Base-by-base conservation (phyloP, 1,140 invertebrate species). In the Chironomus striatipennis region DNA sequence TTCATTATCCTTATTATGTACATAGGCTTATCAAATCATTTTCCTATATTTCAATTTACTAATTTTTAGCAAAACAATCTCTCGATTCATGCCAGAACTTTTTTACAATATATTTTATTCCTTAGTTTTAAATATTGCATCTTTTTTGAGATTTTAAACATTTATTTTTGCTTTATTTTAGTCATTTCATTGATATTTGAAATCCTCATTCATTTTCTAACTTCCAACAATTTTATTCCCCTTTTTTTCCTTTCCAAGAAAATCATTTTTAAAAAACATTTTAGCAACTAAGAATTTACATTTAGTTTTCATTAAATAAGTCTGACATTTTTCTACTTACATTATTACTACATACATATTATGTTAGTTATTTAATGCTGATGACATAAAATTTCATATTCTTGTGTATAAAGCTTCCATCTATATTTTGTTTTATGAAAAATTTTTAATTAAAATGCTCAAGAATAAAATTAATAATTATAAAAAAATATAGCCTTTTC, bases 401-500 rank as follows among this genome's bases (percentile, higher is more conserved):
- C 47, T 57, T 57, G 12, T 57, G 47, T 57, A 57, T n/a, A 57
- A 57, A 57, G 47, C 47, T 57, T 57, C 47, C 47, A 57, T 15
- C 12, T 57, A n/a, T n/a, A n/a, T 57, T 5, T 57, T 10, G 8
- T 47, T 47, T 47, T n/a, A n/a, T 57, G 47, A n/a, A 57, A 57
- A 57, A 15, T 47, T 47, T 57, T n/a, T n/a, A 15, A 12, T 15
- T 12, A 15, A 47, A 57, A 57, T 57, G 8, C 47, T 57, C 47
- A 57, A 57, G n/a, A 57, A 57, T 57, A 57, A 57, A 57, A 57
- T 34, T 34, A 34, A 34, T 2, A 12, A 15, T 47, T 47, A n/a
- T 12, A 57, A 57, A 57, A 57, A 57, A 57, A 57, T 43, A 78
- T 75, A 42, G 15, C 0, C 15, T 82, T 77, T 0, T 34, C 5